Conservation (phyloP, 1,140 invertebrate species). For the Achroia grisella region DNA sequence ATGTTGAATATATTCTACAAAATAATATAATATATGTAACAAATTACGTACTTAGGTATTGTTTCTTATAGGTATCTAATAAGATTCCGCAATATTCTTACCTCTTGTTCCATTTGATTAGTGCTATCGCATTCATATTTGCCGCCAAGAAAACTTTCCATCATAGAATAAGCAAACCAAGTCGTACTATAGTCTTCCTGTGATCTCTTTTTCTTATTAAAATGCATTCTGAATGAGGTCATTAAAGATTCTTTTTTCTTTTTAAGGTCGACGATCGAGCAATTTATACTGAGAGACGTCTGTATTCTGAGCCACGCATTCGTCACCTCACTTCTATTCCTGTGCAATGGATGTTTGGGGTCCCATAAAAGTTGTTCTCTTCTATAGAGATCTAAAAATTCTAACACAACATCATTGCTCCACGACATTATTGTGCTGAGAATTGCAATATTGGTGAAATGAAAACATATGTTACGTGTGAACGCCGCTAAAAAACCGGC, state of each 20-base stretch:
- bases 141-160: constrained; percentile 55
- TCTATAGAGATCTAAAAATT: constrained; percentile 39
- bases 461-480: constrained; percentile 6
- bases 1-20: too few relatives aligned
- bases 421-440: constrained; percentile 27
- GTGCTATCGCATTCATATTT: constrained; percentile 56
- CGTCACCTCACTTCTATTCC: constrained; percentile 28
- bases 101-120: constrained; percentile 37
- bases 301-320: constrained; percentile 42
- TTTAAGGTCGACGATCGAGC: constrained; percentile 42
- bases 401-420: constrained; percentile 34
- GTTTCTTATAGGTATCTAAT: too few relatives aligned
- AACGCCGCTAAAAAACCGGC: constrained; percentile 13
- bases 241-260: constrained; percentile 60
- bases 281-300: constrained; percentile 40
- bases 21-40: too few relatives aligned
- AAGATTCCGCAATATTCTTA: constrained; percentile 4
- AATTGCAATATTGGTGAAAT: background rate
- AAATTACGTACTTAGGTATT: too few relatives aligned
- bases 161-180: constrained; percentile 50
- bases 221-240: constrained; percentile 51
- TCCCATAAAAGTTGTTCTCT: constrained; percentile 37
- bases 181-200: constrained; percentile 34
- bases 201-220: constrained; percentile 40
- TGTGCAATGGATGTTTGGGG: constrained; percentile 31